These are phyloP conservation scores for Brachionus sp. DNA, from an alignment of 1,140 invertebrate species.

Conservation along the genomic window DNA sequence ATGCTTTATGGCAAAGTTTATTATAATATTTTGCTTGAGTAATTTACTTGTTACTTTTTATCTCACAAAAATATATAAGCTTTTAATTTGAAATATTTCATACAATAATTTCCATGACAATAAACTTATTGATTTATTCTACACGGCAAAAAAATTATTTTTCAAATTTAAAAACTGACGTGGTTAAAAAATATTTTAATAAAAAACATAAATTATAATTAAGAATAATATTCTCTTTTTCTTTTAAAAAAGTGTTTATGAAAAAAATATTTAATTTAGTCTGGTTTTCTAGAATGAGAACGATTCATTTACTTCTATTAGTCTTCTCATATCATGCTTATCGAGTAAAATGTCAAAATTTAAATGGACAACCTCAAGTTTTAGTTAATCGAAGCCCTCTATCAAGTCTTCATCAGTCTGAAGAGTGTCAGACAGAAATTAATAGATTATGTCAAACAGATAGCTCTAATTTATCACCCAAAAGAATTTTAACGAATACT, in stretches of 20 bases:
- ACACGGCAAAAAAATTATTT: neutral
- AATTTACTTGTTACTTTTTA: neutral
- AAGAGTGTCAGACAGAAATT: conserved; percentile 25
- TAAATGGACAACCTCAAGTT: neutral
- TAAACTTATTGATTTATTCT: neutral
- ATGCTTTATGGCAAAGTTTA: neutral
- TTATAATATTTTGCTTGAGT: neutral
- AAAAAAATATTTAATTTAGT: neutral
- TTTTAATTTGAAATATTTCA: neutral
- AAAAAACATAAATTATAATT: neutral
- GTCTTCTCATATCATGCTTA: neutral
- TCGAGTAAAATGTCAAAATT: neutral
- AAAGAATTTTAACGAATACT: neutral
- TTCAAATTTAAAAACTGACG: neutral
- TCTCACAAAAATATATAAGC: neutral
- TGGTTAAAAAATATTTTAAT: neutral
- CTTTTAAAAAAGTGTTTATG: neutral
- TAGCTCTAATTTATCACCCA: neutral
- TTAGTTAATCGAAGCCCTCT: neutral
- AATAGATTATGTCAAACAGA: neutral
- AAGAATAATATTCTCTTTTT: neutral
- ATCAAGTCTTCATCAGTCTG: neutral
- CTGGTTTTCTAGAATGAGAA: neutral
- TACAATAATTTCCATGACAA: neutral
- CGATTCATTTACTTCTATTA: neutral